Evolutionary conservation across 2,113 vertebrate genomes (phyloP).

Genomic region (Ochotona princeps): DNA sequence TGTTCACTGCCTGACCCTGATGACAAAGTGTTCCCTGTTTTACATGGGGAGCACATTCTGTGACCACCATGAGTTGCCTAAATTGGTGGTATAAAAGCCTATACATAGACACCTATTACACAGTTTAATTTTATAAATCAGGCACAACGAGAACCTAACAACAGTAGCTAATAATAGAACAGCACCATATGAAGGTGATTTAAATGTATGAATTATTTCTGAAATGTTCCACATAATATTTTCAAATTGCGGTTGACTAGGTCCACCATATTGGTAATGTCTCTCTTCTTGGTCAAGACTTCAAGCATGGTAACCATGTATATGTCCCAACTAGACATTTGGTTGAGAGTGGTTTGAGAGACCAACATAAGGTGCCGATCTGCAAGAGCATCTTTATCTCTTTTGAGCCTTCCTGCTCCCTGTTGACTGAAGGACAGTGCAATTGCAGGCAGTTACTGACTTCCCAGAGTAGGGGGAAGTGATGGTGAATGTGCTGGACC

Average conservation of each 20-base stretch:
- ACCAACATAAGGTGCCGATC: neutral
- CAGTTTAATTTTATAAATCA: too few species aligned
- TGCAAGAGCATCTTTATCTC: neutral
- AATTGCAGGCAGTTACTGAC: rapidly evolving
- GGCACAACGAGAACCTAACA: too few species aligned
- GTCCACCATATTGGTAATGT: neutral
- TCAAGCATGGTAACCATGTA: neutral
- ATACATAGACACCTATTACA: too few species aligned
- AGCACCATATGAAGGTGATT: neutral
- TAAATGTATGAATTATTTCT: too few species aligned
- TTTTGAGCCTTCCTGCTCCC: neutral
- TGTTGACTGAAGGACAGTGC: neutral
- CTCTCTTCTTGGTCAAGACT: neutral
- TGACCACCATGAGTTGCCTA: too few species aligned
- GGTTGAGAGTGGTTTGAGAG: neutral
- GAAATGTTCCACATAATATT: too few species aligned
- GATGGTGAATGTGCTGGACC: rapidly evolving
- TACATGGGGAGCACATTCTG: too few species aligned
- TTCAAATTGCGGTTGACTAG: too few species aligned
- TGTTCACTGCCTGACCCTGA: neutral
- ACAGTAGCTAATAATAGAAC: too few species aligned
- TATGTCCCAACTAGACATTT: neutral
- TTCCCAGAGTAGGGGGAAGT: neutral
- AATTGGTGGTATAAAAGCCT: too few species aligned
- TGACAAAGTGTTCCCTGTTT: too few species aligned